Evolutionary conservation across 2,113 vertebrate species (phyloP).

Genomic region (Cepphus grylle): DNA sequence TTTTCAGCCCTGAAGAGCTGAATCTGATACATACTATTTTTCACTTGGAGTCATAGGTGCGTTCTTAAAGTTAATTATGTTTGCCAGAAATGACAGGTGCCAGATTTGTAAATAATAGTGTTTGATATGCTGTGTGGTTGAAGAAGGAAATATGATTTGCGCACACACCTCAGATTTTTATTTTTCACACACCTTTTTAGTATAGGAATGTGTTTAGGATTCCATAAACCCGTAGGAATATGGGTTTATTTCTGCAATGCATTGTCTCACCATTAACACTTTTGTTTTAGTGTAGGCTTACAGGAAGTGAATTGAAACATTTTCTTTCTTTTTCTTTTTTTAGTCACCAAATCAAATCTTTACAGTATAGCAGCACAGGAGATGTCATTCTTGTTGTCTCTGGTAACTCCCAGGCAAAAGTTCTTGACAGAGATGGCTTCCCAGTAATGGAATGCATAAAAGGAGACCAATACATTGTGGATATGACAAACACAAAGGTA

Average conservation of each 20-base stretch:
- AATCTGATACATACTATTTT: neutral
- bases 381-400: constrained; percentile 94
- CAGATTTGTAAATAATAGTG: neutral
- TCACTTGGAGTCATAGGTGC: neutral
- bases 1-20: neutral
- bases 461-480: constrained; percentile 97
- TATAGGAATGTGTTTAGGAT: neutral
- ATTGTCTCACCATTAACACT: neutral
- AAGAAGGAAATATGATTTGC: neutral
- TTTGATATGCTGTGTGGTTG: neutral
- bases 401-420: constrained; percentile 94
- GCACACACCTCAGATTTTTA: neutral
- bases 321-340: neutral
- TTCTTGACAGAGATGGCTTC: constrained; percentile 96
- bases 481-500: constrained; percentile 98
- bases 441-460: constrained; percentile 97
- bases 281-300: neutral
- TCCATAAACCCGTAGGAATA: too few relatives aligned
- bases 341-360: constrained; percentile 92
- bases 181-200: neutral
- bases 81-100: neutral
- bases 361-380: constrained; percentile 94
- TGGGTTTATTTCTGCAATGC: neutral
- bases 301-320: neutral
- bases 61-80: neutral